Base-by-base conservation (phyloP, 2,888 invertebrate species). In the Perizoma affinitatum region DNA sequence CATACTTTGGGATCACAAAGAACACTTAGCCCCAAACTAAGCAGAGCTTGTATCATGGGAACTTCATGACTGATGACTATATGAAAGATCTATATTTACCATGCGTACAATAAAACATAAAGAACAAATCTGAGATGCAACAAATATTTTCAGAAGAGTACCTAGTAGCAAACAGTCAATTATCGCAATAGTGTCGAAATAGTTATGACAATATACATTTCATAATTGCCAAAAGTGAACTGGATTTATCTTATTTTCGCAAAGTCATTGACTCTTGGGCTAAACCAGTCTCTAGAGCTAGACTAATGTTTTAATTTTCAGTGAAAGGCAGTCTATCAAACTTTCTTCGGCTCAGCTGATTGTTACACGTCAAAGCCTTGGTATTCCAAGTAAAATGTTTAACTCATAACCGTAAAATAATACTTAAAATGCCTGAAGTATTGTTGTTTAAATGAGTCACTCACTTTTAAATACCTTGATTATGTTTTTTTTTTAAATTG, bases 251-350 rank as follows among this genome's bases (percentile, higher is more conserved):
- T 22, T 22, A 5, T 44, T 44, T 22, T 40, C n/a, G 46, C 1
- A 45, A 43, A 65, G 58, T 63, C 63, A 65, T 54, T 61, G 56
- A 63, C 65, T 56, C 50, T 40, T 10, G 46, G 55, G 54, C 59
- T 64, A 47, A 40, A 48, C 58, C 51, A 49, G 43, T 53, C n/a
- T 50, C 10, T 49, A 59, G 63, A 22, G 22, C 22, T 22, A 22
- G 1, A 63, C 54, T 54, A 55, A 57, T 54, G 63, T 60, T 67
- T 63, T 59, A 62, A 61, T 63, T 66, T 61, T 50, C 10, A 54
- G 68, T 68, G 66, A 68, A 68, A 68, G 68, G 61, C 48, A 54
- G 47, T 65, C 45, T 57, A 61, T 65, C 62, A 56, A 58, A 61
- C 68, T 68, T 68, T 68, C 68, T 66, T 66, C 46, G 36, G 42